Percentiles rank a stretch among this genome's conserved stretches.
Evolutionary conservation across 2,113 vertebrate species (phyloP).

Genomic region (Sphyrna mokarran): DNA sequence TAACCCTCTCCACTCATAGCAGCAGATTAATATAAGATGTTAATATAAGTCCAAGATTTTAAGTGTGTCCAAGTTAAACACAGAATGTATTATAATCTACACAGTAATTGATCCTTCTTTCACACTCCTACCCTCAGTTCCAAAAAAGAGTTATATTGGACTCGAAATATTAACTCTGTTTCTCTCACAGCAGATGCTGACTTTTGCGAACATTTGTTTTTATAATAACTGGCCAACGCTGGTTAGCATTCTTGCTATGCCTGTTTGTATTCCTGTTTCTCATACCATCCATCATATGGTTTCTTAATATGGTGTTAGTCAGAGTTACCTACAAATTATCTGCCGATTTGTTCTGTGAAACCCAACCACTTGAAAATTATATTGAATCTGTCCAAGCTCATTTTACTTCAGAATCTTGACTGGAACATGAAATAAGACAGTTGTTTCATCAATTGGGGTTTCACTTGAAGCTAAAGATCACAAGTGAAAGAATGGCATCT

Average conservation of each 20-base stretch:
- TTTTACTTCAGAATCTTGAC: not conserved
- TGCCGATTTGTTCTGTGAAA: not conserved
- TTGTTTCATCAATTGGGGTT: not conserved
- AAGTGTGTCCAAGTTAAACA: not conserved
- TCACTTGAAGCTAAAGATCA: not conserved
- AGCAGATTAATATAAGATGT: not conserved
- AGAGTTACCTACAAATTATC: not conserved
- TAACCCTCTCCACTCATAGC: too few species aligned
- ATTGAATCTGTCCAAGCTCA: not conserved
- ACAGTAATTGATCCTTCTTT: too few species aligned
- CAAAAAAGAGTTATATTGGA: too few species aligned
- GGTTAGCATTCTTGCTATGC: not conserved
- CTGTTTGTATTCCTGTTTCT: not conserved
- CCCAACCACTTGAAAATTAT: not conserved
- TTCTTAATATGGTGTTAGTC: not conserved
- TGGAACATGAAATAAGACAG: not conserved
- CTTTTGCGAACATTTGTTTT: too few species aligned
- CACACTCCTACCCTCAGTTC: too few species aligned
- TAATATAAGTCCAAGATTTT: not conserved
- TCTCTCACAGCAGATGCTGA: too few species aligned
- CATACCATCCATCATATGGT: not conserved
- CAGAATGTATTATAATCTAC: not conserved
- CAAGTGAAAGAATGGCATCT: not conserved
- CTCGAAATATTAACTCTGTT: too few species aligned
- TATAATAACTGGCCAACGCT: not conserved